Percentiles rank a stretch among this genome's conserved stretches.
Conservation (phyloP, 2,113 vertebrate species). For the Hemicordylus capensis region DNA sequence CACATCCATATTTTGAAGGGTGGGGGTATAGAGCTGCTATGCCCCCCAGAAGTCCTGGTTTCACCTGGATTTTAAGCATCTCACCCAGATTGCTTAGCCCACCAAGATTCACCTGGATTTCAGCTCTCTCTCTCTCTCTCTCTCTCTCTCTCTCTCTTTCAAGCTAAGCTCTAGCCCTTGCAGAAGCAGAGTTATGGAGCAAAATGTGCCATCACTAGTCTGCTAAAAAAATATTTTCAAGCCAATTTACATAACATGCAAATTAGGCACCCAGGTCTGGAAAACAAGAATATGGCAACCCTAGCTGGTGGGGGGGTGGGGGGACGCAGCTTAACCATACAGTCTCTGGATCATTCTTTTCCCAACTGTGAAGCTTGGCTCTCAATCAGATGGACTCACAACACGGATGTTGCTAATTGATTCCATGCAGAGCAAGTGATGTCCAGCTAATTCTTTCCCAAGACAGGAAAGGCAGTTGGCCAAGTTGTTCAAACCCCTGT, state of each 20-base stretch:
- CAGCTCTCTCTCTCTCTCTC: background rate
- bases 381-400: background rate
- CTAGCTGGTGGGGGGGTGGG: no score
- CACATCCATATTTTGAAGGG: background rate
- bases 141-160: no score
- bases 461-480: constrained; percentile 16
- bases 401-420: background rate
- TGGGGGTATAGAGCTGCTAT: background rate
- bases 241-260: no score
- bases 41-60: background rate
- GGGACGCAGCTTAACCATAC: no score
- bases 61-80: no score
- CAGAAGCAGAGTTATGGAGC: no score
- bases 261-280: no score
- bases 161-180: no score
- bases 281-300: no score
- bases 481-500: constrained; percentile 35
- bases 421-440: fast-evolving
- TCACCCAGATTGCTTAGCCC: background rate
- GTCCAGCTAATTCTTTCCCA: constrained; percentile 25
- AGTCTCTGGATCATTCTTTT: constrained; percentile 1
- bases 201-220: no score
- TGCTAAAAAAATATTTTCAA: no score
- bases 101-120: background rate
- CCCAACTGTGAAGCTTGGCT: background rate